These are phyloP conservation scores for Turritopsis dohrnii DNA, from an alignment of 30 jellyfish, hydroid and myxozoan genomes.

Conservation along the genomic window DNA sequence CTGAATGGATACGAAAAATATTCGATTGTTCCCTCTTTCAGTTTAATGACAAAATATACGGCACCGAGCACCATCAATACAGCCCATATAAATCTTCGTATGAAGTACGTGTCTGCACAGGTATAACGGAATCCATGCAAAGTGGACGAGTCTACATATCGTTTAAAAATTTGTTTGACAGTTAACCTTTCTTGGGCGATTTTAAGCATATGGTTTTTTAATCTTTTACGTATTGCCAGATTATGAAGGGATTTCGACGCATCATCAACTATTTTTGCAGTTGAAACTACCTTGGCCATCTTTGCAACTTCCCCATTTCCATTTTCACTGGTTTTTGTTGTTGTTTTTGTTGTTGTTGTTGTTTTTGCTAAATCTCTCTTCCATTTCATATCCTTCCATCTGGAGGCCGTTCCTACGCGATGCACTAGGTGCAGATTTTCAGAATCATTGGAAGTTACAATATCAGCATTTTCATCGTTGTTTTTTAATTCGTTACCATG, in stretches of 20 bases:
- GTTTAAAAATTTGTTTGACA: constrained; percentile 63
- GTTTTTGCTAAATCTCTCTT: not conserved
- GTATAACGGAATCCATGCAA: constrained; percentile 89
- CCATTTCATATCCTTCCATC: not conserved
- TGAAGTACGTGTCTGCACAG: constrained; percentile 62
- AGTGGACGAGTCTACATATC: constrained; percentile 78
- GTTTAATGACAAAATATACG: constrained; percentile 62
- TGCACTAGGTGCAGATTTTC: not conserved
- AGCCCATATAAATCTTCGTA: constrained; percentile 86
- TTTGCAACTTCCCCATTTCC: not conserved
- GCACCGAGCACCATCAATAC: constrained; percentile 68
- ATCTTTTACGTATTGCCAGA: not conserved
- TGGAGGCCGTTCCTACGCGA: not conserved
- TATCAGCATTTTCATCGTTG: not conserved
- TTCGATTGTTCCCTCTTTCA: constrained; percentile 56
- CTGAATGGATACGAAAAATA: constrained; percentile 74
- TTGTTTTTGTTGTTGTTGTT: no score
- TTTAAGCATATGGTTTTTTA: constrained; percentile 54
- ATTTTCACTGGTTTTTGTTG: not conserved
- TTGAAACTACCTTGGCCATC: constrained; percentile 16
- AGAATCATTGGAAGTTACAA: not conserved
- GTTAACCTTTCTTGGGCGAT: constrained; percentile 84
- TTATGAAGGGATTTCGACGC: constrained; percentile 4
- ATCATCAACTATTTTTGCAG: constrained; percentile 1
- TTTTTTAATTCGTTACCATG: not conserved